phyloP scores from a whole-genome alignment of 1,140 invertebrate species.

The Rhynchophorus ferrugineus region DNA sequence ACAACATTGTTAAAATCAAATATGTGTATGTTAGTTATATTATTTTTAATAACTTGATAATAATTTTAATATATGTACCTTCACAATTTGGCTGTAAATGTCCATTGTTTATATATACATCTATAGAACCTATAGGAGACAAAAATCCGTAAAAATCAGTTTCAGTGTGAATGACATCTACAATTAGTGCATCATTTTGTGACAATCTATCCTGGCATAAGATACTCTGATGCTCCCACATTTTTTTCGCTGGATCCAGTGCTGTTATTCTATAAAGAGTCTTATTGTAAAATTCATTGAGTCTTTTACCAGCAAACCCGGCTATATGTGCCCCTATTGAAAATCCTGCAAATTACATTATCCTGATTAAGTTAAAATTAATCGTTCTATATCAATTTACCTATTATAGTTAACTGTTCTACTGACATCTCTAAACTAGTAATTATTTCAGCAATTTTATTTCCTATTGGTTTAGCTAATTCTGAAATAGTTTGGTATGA shows the following conservation, averaged over 20 bases:
- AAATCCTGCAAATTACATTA: not conserved
- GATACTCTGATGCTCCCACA: not conserved
- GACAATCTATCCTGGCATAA: not conserved
- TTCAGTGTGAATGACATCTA: not conserved
- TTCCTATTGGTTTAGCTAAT: not conserved
- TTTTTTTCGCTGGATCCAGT: not conserved
- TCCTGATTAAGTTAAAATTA: not conserved
- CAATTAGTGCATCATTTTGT: not conserved
- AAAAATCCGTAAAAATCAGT: not conserved
- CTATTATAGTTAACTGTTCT: not conserved
- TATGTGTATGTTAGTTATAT: no score
- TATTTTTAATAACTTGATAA: no score
- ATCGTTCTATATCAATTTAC: not conserved
- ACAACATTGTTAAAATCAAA: no score
- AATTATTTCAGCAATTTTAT: not conserved
- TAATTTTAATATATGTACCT: no score
- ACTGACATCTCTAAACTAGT: not conserved
- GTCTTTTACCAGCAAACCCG: not conserved
- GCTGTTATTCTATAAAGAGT: not conserved
- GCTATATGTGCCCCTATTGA: conserved; percentile 1
- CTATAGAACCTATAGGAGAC: not conserved
- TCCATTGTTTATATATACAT: not conserved
- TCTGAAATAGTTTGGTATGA: not conserved
- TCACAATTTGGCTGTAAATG: not conserved
- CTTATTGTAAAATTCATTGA: no score